Evolutionary conservation across 1,140 invertebrate species (phyloP), one percentile per base, ranked within the genome.

Genomic region (Cataglyphis hispanica): DNA sequence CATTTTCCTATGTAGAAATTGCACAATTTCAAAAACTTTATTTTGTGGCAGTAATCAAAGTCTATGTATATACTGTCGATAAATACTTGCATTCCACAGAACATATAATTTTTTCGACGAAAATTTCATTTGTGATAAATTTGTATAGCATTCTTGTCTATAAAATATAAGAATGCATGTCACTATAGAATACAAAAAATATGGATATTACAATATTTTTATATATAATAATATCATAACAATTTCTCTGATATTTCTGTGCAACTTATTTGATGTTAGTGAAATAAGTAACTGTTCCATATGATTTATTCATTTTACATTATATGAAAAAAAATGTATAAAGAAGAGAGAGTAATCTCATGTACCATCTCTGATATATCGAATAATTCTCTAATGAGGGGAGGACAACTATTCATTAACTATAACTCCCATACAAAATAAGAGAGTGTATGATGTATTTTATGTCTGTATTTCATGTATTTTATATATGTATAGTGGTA

Each of bases 21-120:
- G 67, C 25, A 83, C 37, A 74, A 61, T 16, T 25, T 43, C 8
- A 10, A 53, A 69, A 50, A 5, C 1, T 11, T 22, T 58, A 40
- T 80, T 64, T 46, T 11, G 37, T 85, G 85, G 75, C 72, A 91
- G 84, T 88, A 90, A 92, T 89, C 69, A 46, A 58, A 87, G 67
- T 75, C 16, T 56, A 90, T 3, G 63, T 91, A 50, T 60, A 77
- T 67, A 31, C 66, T 85, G 46, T 76, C 7, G 56, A 78, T 84
- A 46, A 77, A 77, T 60, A 25, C 16, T 84, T 87, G 37, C 84
- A 85, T 84, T 86, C 87, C 58, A 53, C 13, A 40, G 50, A 78
- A 90, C 64, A 58, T 83, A 91, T 78, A 74, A 91, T 63, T 58
- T 70, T 86, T 63, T 50, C 16, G 81, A 78, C 74, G 84, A 10